Conservation (phyloP, 2,888 invertebrate species). For the Caenorhabditis plicata region DNA sequence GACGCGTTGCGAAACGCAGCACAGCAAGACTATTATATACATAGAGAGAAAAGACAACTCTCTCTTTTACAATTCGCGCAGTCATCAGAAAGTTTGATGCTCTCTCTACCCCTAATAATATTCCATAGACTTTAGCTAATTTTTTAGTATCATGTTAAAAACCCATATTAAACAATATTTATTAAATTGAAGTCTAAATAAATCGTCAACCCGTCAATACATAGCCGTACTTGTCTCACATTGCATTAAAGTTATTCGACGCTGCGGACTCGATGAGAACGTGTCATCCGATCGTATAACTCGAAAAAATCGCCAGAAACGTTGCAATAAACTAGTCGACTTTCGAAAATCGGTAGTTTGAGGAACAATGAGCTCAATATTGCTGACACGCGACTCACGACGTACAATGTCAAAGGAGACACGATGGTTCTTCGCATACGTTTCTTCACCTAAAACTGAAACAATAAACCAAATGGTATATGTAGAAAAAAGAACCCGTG, state of each 20-base stretch:
- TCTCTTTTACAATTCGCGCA: no score
- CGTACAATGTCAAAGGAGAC: slow-evolving; percentile 36
- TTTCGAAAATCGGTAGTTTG: slow-evolving; percentile 5
- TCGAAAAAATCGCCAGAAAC: slow-evolving; percentile 12
- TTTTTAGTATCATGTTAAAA: no score
- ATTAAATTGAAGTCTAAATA: no score
- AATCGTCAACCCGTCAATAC: no score
- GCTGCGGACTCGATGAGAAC: slow-evolving; percentile 29
- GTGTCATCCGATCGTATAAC: slow-evolving; percentile 14
- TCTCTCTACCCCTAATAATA: no score
- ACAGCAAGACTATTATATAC: no score
- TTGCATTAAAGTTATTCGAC: slow-evolving; percentile 38
- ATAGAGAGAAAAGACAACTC: no score
- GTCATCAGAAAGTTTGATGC: no score
- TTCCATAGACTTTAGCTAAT: no score
- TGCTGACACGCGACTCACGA: slow-evolving; percentile 31
- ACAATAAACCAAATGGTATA: background rate
- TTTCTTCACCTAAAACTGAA: slow-evolving; percentile 20
- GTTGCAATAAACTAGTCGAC: slow-evolving; percentile 4
- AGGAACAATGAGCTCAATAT: no score
- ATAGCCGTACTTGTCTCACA: slow-evolving; percentile 43
- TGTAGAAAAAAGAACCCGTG: slow-evolving; percentile 34
- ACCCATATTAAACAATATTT: no score
- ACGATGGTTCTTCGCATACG: slow-evolving; percentile 24
- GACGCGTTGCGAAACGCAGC: no score